Base-by-base conservation (phyloP, 2,888 invertebrate genomes). In the Drosophila mercatorum region DNA sequence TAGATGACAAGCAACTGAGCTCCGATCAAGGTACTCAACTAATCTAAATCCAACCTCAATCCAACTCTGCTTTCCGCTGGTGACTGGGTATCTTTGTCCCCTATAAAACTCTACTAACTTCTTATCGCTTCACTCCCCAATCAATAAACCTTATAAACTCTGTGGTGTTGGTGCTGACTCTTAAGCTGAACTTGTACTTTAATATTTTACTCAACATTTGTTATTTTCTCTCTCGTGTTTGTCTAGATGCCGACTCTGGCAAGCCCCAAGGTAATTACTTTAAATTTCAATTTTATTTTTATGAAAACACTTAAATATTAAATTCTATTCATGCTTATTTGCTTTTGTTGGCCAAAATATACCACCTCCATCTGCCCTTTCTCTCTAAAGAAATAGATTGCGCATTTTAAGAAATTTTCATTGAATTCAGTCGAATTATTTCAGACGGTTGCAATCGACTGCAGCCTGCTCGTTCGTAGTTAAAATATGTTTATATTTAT, bases 1-100 rank as follows among this genome's bases (percentile, higher is more conserved):
- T 77, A 91, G 91, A 91, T 76, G 92, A 92, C 85, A 91, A 92
- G 76, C 90, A 86, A 83, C 86, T 71, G 78, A 82, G 51, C 76
- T 62, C 83, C 74, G 90, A 92, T 75, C 88, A 92, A 92, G 92
- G 92, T 92, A 92, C 88, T 76, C 62, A 66, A 70, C 53, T 66
- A 73, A 66, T 68, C 72, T 60, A 46, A 47, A 58, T 55, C 17
- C 40, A 38, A 28, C 3, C 26, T 8, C 28, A 26, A 55, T 58
- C 17, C 43, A 63, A 38, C 5, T 62, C 40, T 40, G 44, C 43
- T 28, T 47, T 49, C 44, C 38, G 44, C 14, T 10, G 68, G 74
- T 78, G 61, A 22, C 62, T 49, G 70, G 41, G 26, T 57, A 41
- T n/a, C 46, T 40, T 34, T 41, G 36, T 44, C 3, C 57, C 34